Percentiles rank a stretch among this genome's conserved stretches.
Evolutionary conservation across 2,888 invertebrate species (phyloP).

Genomic region (Hymenopus coronatus): DNA sequence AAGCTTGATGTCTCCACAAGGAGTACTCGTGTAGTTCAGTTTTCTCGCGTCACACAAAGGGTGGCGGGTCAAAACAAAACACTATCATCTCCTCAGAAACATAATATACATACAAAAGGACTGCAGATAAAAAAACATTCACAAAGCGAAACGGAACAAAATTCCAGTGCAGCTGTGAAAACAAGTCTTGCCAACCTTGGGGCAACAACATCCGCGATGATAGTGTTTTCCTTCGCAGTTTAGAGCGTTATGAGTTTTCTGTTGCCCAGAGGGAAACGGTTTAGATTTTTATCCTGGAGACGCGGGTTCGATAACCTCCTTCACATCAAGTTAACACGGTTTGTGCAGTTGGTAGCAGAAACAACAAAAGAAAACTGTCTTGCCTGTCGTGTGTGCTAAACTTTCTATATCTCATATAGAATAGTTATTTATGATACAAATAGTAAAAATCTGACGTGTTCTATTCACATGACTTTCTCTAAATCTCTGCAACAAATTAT

Average conservation of each 20-base stretch:
- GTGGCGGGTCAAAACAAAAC: background rate
- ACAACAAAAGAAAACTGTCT: no score
- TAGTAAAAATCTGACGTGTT: no score
- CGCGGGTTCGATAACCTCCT: background rate
- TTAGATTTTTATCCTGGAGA: background rate
- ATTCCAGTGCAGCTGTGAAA: background rate
- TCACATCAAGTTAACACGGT: no score
- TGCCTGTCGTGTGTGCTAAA: no score
- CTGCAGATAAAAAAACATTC: background rate
- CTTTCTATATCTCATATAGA: no score
- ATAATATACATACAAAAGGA: background rate
- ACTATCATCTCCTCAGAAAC: background rate
- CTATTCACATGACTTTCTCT: no score
- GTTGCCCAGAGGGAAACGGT: background rate
- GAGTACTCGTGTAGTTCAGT: background rate
- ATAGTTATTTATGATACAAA: no score
- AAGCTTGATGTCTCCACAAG: background rate
- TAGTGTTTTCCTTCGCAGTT: background rate
- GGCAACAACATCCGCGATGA: background rate
- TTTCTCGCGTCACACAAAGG: no score
- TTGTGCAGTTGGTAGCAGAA: no score
- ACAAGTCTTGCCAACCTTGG: background rate
- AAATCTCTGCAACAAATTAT: no score
- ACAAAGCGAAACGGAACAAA: background rate
- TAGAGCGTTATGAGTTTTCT: no score